Evolutionary conservation across 2,797 vertebrate genomes (phyloP).

Genomic region (Enteromius fasciolatus): DNA sequence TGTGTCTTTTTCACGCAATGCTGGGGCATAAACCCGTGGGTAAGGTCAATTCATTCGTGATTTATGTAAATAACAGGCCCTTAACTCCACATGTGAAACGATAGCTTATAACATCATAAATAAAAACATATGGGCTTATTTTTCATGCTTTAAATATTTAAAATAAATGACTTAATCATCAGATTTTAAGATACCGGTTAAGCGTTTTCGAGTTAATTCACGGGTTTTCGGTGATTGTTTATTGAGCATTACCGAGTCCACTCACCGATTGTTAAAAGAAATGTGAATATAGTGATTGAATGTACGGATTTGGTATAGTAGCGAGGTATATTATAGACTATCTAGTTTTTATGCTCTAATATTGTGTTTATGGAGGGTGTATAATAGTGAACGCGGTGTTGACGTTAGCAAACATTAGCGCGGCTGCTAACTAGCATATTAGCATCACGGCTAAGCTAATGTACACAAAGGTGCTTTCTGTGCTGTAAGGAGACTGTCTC

Average conservation of each 20-base stretch:
- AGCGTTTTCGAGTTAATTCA: background rate
- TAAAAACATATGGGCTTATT: background rate
- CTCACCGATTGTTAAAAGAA: background rate
- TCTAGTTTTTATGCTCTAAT: background rate
- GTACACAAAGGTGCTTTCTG: background rate
- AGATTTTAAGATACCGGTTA: background rate
- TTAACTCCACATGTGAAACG: background rate
- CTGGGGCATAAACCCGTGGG: conserved; percentile 96
- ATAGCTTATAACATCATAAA: background rate
- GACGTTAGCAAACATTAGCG: conserved; percentile 15
- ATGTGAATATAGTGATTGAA: background rate
- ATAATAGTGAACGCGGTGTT: background rate
- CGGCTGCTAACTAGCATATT: conserved; percentile 22
- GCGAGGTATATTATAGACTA: background rate
- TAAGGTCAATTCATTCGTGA: conserved; percentile 70
- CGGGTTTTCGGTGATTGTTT: background rate
- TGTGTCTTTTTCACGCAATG: conserved; percentile 97
- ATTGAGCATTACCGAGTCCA: background rate
- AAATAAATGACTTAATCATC: background rate
- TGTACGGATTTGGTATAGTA: background rate
- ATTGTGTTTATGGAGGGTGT: background rate
- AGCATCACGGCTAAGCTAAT: conserved; percentile 27
- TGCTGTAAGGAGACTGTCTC: background rate
- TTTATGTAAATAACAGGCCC: conserved; percentile 17
- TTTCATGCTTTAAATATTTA: background rate